Percentiles rank a stretch among this genome's conserved stretches.
Conservation (phyloP, 2,797 vertebrate species). For the Prunella strophiata region DNA sequence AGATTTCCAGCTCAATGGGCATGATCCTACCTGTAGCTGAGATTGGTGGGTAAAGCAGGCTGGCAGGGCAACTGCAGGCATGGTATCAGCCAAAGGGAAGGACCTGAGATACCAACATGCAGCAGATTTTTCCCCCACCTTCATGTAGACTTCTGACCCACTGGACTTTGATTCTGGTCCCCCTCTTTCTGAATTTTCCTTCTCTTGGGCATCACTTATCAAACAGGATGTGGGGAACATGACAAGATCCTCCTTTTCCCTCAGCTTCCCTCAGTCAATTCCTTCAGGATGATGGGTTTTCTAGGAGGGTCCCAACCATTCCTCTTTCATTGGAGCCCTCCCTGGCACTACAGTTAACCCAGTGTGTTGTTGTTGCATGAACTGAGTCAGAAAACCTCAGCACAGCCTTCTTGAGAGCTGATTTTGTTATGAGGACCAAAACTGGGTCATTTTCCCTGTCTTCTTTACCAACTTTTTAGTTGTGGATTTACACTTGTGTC, state of each 20-base stretch:
- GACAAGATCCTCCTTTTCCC: neutral
- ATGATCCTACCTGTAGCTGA: neutral
- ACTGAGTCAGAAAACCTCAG: neutral
- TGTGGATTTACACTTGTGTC: neutral
- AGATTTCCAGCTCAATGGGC: neutral
- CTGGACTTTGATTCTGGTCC: neutral
- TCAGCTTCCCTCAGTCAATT: neutral
- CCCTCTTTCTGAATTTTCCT: neutral
- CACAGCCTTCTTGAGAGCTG: neutral
- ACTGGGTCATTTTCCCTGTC: neutral
- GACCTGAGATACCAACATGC: neutral
- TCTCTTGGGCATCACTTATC: neutral
- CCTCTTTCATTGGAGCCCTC: neutral
- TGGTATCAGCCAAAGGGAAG: neutral
- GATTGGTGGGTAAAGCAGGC: neutral
- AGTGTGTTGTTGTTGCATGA: neutral
- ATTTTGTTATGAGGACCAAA: neutral
- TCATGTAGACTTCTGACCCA: neutral
- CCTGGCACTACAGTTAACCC: neutral
- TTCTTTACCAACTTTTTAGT: neutral
- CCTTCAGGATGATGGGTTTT: neutral
- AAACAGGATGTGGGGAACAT: neutral
- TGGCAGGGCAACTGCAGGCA: neutral
- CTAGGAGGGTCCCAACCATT: neutral
- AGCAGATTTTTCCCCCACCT: neutral